Base-by-base conservation (phyloP, 2,888 invertebrate genomes). In the Lottia gigantea region DNA sequence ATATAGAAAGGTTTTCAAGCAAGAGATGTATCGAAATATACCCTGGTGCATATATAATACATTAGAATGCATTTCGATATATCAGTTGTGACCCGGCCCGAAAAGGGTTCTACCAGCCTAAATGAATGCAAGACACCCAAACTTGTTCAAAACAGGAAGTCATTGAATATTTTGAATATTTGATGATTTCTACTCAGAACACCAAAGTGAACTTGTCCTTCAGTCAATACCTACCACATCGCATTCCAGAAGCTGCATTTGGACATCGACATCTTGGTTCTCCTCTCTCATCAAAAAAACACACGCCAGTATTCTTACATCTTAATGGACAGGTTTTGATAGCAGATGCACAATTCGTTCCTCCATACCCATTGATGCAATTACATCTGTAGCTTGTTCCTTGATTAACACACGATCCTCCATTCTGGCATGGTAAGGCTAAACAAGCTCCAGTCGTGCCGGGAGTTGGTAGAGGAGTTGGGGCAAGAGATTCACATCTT, bases 381-480 rank as follows among this genome's bases (percentile, higher is more conserved):
- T 65, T 55, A 46, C 69, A 69, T 8, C 15, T 19, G 65, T 65
- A 69, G 61, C 31, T 46, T 14, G 19, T 23, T 19, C 55, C 55
- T 55, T 55, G 11, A 23, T 55, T 55, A 31, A 55, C 45, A 26
- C 69, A 69, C n/a, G 46, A 40, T n/a, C 69, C 69, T 25, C 64
- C 64, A 61, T 69, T 69, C 31, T 26, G 55, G 26, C 69, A 69
- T 11, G 69, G 69, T 14, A 23, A 55, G 19, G 55, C 19, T 23
- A 23, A 55, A 55, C 55, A 55, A 19, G 55, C 19, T 3, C 55
- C 55, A 23, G 19, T 23, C 11, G 55, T 55, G 11, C 19, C 55
- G 19, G 55, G 55, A 40, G 40, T 40, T 23, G 55, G 55, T 55
- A 55, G 23, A 40, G 40, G 40, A 40, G 40, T 40, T 1, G 40